Evolutionary conservation across 2,113 vertebrate genomes (phyloP).

Genomic region (Thomomys bottae): DNA sequence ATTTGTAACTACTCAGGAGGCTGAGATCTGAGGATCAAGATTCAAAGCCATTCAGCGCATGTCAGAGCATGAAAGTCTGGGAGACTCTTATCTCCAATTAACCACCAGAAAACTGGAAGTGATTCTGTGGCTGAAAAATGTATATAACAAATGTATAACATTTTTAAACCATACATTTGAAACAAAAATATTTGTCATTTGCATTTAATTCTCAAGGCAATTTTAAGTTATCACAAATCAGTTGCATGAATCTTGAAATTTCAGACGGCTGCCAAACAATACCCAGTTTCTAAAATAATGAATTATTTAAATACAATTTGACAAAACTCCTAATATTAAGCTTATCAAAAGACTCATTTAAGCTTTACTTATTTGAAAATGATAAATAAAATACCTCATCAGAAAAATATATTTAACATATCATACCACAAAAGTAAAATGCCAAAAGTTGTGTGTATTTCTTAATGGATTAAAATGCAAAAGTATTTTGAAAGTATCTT

Average conservation of each 20-base stretch:
- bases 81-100: too few species aligned
- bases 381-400: too few species aligned
- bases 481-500: too few species aligned
- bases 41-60: too few species aligned
- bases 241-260: neutral
- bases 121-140: neutral
- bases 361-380: too few species aligned
- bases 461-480: neutral
- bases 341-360: too few species aligned
- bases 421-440: neutral
- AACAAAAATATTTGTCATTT: neutral
- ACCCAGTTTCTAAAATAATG: neutral
- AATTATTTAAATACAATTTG: conserved; percentile 6
- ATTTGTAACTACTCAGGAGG: too few species aligned
- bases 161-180: neutral
- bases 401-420: too few species aligned
- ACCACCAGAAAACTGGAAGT: too few species aligned
- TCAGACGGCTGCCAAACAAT: neutral
- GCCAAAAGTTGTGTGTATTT: neutral
- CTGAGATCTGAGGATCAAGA: too few species aligned
- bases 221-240: neutral
- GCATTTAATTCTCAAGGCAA: neutral
- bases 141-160: neutral
- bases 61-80: too few species aligned
- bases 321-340: neutral